Conservation (phyloP, 2,888 invertebrate genomes). For the Gonocerus acuteangulatus region DNA sequence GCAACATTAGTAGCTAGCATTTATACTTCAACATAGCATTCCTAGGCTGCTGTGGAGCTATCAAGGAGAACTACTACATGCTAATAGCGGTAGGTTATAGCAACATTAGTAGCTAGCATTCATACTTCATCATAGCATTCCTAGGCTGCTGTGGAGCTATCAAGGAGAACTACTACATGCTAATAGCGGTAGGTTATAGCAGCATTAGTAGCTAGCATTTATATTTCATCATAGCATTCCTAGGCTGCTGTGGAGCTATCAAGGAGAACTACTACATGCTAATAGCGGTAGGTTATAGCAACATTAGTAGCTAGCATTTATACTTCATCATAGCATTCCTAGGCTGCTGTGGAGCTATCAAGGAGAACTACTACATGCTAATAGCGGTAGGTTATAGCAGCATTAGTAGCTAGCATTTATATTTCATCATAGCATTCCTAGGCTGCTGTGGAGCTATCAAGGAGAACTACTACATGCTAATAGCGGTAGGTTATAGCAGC, state of each 20-base stretch:
- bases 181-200: slow-evolving; percentile 64
- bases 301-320: background rate
- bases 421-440: slow-evolving; percentile 76
- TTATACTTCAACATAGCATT: slow-evolving; percentile 77
- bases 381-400: slow-evolving; percentile 60
- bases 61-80: slow-evolving; percentile 76
- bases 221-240: slow-evolving; percentile 74
- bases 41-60: slow-evolving; percentile 84
- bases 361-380: slow-evolving; percentile 76
- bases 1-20: background rate
- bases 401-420: background rate
- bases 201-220: background rate
- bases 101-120: background rate
- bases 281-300: slow-evolving; percentile 60
- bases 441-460: slow-evolving; percentile 85
- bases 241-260: slow-evolving; percentile 86
- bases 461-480: slow-evolving; percentile 77
- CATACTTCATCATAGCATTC: slow-evolving; percentile 74
- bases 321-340: slow-evolving; percentile 79
- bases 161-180: slow-evolving; percentile 75
- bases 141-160: slow-evolving; percentile 87
- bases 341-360: slow-evolving; percentile 83
- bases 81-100: slow-evolving; percentile 67
- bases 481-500: slow-evolving; percentile 57
- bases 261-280: slow-evolving; percentile 78